phyloP scores from a whole-genome alignment of 2,888 invertebrate species.

The Trissolcus brochymenae region DNA sequence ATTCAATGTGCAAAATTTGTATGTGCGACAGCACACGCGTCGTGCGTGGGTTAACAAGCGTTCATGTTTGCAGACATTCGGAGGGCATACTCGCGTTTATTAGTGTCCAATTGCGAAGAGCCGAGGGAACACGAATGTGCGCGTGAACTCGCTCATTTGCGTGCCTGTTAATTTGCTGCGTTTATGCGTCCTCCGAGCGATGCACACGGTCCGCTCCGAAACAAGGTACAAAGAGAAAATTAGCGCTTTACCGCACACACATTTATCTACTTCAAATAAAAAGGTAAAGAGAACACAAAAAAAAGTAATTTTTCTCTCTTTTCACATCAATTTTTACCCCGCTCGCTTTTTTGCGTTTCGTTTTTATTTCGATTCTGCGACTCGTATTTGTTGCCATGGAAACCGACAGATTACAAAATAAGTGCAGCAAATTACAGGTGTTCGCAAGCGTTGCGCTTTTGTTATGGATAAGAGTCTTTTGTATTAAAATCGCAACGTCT shows the following conservation, averaged over 20 bases:
- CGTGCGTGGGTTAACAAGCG: constrained; percentile 55
- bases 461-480: constrained; percentile 11
- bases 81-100: constrained; percentile 67
- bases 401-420: constrained; percentile 47
- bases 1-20: constrained; percentile 56
- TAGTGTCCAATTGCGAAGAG: constrained; percentile 73
- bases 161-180: constrained; percentile 74
- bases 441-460: constrained; percentile 25
- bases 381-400: constrained; percentile 29
- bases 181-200: constrained; percentile 61
- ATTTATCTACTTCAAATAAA: constrained; percentile 44
- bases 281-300: not conserved
- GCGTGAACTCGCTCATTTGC: constrained; percentile 75
- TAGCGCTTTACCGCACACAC: constrained; percentile 64
- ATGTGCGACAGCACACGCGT: constrained; percentile 53
- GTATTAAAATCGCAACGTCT: constrained; percentile 19
- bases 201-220: constrained; percentile 38
- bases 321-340: constrained; percentile 1
- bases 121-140: constrained; percentile 66
- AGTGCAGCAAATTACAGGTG: constrained; percentile 41
- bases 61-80: constrained; percentile 63
- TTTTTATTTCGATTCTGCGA: constrained; percentile 16
- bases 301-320: constrained; percentile 1
- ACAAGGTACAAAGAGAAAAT: constrained; percentile 66
- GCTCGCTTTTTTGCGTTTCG: not conserved